Evolutionary conservation across 64 coral and sea anemone genomes (phyloP).

Genomic region (Montipora efflorescens): DNA sequence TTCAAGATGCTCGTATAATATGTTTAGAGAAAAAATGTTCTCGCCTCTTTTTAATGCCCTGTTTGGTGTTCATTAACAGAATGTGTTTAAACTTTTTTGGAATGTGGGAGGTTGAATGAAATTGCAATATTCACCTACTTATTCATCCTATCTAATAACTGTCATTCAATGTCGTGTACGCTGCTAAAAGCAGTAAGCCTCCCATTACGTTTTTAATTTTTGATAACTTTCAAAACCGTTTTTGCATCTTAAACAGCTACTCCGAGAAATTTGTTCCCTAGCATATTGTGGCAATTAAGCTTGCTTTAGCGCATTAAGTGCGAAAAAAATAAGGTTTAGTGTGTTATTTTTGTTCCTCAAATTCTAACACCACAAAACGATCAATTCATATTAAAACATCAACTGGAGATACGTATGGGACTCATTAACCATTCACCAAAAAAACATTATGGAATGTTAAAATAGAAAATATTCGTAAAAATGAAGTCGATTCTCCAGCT

Average conservation of each 20-base stretch:
- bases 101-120: slow-evolving; percentile 29
- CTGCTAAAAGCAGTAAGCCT: slow-evolving; percentile 51
- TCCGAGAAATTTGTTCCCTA: slow-evolving; percentile 14
- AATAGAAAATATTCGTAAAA: background rate
- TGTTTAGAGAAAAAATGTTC: background rate
- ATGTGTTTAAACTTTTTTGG: slow-evolving; percentile 19
- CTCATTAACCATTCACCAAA: slow-evolving; percentile 58
- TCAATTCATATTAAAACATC: slow-evolving; percentile 54
- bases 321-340: background rate
- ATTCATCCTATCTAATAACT: slow-evolving; percentile 48
- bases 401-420: slow-evolving; percentile 13
- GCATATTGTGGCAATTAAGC: slow-evolving; percentile 1
- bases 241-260: slow-evolving; percentile 78
- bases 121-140: slow-evolving; percentile 43
- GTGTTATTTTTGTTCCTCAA: background rate
- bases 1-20: background rate
- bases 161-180: slow-evolving; percentile 33
- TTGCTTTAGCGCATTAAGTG: background rate
- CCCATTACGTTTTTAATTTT: slow-evolving; percentile 81
- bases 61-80: slow-evolving; percentile 32
- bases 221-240: slow-evolving; percentile 89
- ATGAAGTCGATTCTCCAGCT: background rate
- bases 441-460: slow-evolving; percentile 44
- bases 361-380: slow-evolving; percentile 42
- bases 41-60: background rate